Percentiles rank a stretch among this genome's conserved stretches.
Conservation (phyloP, 2,797 vertebrate species). For the Ctenopoma kingsleyae region DNA sequence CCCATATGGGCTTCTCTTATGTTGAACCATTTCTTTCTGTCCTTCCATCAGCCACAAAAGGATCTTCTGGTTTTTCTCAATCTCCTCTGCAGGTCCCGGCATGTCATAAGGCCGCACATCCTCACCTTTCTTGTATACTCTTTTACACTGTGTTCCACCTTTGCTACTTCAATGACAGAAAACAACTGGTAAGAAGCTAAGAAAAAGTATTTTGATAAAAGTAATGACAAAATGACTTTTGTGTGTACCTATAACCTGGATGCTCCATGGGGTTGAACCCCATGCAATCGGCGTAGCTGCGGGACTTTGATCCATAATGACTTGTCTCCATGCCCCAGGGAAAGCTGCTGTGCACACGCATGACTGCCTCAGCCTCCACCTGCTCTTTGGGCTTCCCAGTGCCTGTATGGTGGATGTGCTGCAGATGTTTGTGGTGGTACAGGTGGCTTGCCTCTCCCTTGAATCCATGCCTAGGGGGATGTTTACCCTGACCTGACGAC, state of each 20-base stretch:
- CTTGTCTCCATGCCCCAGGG: conserved; percentile 86
- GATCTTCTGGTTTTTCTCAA: conserved; percentile 96
- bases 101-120: conserved; percentile 83
- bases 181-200: background rate
- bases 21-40: conserved; percentile 93
- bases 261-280: conserved; percentile 82
- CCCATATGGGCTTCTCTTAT: conserved; percentile 93
- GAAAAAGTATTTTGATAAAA: background rate
- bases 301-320: conserved; percentile 88
- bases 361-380: conserved; percentile 84
- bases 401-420: conserved; percentile 87
- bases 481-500: conserved; percentile 86
- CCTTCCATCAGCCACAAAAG: conserved; percentile 98
- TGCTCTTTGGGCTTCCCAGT: conserved; percentile 89
- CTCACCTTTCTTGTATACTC: conserved; percentile 88
- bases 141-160: conserved; percentile 86
- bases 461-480: conserved; percentile 81
- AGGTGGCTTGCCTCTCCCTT: conserved; percentile 85
- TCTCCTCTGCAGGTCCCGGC: conserved; percentile 87
- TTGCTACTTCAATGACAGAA: conserved; percentile 82
- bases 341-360: conserved; percentile 82
- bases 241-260: conserved; percentile 85
- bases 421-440: conserved; percentile 91
- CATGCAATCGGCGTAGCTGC: conserved; percentile 88
- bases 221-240: background rate